phyloP scores from a whole-genome alignment of 2,888 invertebrate genomes.

The Ennomos erosarius region DNA sequence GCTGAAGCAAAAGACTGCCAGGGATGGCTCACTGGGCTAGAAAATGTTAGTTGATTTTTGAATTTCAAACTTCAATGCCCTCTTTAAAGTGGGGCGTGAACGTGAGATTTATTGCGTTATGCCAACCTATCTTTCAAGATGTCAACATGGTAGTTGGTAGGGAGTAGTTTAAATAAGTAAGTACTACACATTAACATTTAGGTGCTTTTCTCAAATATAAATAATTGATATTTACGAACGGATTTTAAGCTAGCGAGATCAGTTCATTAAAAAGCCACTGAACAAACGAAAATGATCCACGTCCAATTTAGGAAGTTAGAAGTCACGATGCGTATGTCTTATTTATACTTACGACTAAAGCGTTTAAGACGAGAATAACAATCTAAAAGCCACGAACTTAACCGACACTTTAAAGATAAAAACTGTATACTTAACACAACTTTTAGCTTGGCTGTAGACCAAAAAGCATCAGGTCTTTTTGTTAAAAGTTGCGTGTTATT shows the following conservation, averaged over 20 bases:
- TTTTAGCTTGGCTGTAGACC: slow-evolving; percentile 46
- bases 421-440: slow-evolving; percentile 42
- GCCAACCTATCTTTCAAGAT: no score
- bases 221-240: no score
- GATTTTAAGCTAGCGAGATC: no score
- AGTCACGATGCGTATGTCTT: slow-evolving; percentile 2
- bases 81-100: slow-evolving; percentile 58
- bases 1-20: slow-evolving; percentile 70
- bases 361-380: slow-evolving; percentile 28
- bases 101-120: slow-evolving; percentile 56
- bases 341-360: slow-evolving; percentile 23
- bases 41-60: slow-evolving; percentile 84
- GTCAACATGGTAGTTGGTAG: no score
- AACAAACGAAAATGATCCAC: slow-evolving; percentile 4
- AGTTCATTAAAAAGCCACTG: neutral
- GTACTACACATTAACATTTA: no score
- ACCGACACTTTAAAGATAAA: slow-evolving; percentile 27
- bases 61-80: slow-evolving; percentile 76
- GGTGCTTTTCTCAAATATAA: no score
- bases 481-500: slow-evolving; percentile 44
- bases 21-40: slow-evolving; percentile 77
- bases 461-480: slow-evolving; percentile 42
- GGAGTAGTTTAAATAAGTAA: no score
- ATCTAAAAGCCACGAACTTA: slow-evolving; percentile 29
- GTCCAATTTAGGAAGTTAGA: slow-evolving; percentile 3